phyloP scores from a whole-genome alignment of 2,888 invertebrate genomes.

The Epinotia brunnichana region DNA sequence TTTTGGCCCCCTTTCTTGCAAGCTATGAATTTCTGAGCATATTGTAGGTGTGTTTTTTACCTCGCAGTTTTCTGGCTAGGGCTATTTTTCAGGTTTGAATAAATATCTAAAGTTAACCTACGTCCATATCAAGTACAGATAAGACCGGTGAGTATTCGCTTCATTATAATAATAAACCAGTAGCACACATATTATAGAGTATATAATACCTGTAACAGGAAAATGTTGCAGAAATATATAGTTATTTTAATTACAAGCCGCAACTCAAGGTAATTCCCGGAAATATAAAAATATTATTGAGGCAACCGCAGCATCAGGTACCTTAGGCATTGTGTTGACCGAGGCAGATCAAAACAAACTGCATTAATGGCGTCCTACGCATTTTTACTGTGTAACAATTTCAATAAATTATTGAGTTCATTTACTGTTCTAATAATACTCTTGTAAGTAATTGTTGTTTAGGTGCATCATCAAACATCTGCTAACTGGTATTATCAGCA shows the following conservation, averaged over 20 bases:
- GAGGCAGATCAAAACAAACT: background rate
- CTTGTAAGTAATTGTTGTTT: no score
- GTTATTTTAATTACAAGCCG: constrained; percentile 23
- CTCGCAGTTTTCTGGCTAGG: background rate
- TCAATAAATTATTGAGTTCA: background rate
- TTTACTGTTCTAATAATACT: no score
- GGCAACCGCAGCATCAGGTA: background rate
- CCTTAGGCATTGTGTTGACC: constrained; percentile 1
- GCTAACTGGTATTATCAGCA: no score
- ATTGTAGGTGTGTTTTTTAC: background rate
- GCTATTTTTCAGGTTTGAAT: background rate
- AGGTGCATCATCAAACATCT: no score
- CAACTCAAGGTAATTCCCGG: constrained; percentile 21
- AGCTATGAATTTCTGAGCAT: background rate
- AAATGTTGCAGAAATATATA: background rate
- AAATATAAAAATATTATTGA: constrained; percentile 15
- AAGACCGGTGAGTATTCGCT: background rate
- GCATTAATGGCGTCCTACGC: background rate
- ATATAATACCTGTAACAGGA: constrained; percentile 16
- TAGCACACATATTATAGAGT: background rate
- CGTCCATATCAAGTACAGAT: background rate
- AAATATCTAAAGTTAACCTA: background rate
- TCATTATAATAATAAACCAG: background rate
- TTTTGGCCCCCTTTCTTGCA: background rate
- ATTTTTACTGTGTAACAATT: background rate